Conservation (phyloP, 2,797 vertebrate species). For the Synanceia verrucosa region DNA sequence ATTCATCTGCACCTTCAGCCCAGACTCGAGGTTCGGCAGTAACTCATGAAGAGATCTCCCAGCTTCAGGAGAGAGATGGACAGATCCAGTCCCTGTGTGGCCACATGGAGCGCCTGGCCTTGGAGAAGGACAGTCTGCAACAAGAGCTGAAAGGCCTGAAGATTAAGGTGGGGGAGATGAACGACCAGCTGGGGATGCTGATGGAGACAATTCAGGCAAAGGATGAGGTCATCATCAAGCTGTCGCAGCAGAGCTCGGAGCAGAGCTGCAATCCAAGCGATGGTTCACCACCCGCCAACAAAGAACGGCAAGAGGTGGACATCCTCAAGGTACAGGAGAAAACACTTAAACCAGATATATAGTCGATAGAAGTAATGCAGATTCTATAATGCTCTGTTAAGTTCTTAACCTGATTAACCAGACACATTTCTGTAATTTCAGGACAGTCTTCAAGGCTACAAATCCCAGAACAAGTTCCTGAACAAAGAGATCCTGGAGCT, state of each 20-base stretch:
- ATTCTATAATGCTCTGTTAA: background rate
- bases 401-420: background rate
- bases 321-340: conserved; percentile 86
- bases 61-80: conserved; percentile 86
- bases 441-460: conserved; percentile 97
- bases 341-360: background rate
- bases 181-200: conserved; percentile 92
- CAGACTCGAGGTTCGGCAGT: conserved; percentile 1
- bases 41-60: conserved; percentile 52
- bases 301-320: conserved; percentile 89
- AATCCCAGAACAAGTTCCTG: conserved; percentile 96
- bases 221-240: conserved; percentile 95
- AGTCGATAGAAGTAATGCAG: background rate
- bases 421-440: conserved; percentile 65
- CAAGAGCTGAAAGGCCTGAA: conserved; percentile 90
- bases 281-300: conserved; percentile 40
- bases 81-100: conserved; percentile 89
- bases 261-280: conserved; percentile 61
- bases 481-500: conserved; percentile 99
- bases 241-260: conserved; percentile 84
- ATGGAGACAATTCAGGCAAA: conserved; percentile 99
- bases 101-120: conserved; percentile 88
- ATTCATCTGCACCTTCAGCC: conserved; percentile 36
- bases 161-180: conserved; percentile 90
- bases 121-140: conserved; percentile 91